Conservation (phyloP, 1,140 invertebrate species). For the Caenorhabditis briggsae region DNA sequence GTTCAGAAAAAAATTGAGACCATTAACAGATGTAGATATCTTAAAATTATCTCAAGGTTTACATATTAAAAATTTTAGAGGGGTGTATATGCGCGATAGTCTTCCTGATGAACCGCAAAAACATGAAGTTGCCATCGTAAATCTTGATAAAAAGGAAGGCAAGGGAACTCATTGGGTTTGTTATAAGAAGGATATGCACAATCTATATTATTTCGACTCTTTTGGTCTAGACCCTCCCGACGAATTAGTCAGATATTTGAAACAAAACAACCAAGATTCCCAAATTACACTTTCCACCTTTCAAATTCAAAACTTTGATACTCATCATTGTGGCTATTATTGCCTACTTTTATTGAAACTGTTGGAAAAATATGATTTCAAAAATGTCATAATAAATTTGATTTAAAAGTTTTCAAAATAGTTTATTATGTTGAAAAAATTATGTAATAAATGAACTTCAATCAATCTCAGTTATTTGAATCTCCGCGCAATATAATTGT, state of each 20-base stretch:
- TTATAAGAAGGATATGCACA: conserved; percentile 58
- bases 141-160: conserved; percentile 62
- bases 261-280: not conserved
- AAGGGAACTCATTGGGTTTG: conserved; percentile 66
- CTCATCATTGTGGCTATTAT: conserved; percentile 65
- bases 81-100: conserved; percentile 64
- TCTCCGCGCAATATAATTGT: too few species aligned
- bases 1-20: conserved; percentile 47
- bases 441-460: too few species aligned
- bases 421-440: too few species aligned
- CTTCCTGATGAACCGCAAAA: conserved; percentile 63
- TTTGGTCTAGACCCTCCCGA: conserved; percentile 64
- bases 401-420: too few species aligned
- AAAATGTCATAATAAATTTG: too few species aligned
- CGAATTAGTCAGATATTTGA: conserved; percentile 64
- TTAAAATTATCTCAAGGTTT: conserved; percentile 32
- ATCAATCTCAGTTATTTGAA: too few species aligned
- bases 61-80: conserved; percentile 62
- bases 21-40: conserved; percentile 63
- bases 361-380: conserved; percentile 53
- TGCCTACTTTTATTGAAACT: conserved; percentile 63
- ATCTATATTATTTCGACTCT: conserved; percentile 64
- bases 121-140: conserved; percentile 63
- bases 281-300: conserved; percentile 62
- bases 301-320: conserved; percentile 66